Conservation (phyloP, 2,113 vertebrate genomes). For the Agelaius tricolor region DNA sequence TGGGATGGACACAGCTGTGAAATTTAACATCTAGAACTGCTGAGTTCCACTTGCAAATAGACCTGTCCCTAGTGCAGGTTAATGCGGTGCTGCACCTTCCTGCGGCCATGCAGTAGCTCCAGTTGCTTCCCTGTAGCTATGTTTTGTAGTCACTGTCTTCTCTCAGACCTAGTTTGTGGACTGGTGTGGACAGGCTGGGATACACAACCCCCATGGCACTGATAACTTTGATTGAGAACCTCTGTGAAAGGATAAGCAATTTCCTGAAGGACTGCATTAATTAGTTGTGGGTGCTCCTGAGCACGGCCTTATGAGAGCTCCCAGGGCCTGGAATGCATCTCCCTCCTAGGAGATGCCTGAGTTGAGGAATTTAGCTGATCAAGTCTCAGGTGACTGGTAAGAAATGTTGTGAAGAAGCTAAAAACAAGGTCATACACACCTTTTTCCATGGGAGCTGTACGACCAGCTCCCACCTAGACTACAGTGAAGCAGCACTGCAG, state of each 20-base stretch:
- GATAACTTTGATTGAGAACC: neutral
- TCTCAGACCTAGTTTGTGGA: neutral
- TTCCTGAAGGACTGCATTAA: neutral
- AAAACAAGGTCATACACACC: neutral
- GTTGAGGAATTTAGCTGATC: neutral
- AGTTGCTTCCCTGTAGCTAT: neutral
- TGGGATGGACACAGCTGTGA: accelerated
- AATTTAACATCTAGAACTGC: neutral
- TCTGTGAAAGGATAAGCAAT: neutral
- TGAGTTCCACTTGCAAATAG: neutral
- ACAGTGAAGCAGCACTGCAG: accelerated
- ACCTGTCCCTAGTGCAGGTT: neutral
- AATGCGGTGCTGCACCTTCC: neutral
- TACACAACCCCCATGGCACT: neutral
- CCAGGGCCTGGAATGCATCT: neutral
- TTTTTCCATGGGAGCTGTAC: accelerated
- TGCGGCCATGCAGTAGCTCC: neutral
- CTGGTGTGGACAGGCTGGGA: neutral
- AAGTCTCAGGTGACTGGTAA: neutral
- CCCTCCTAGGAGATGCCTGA: neutral
- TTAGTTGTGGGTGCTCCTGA: accelerated
- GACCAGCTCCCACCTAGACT: accelerated
- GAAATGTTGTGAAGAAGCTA: neutral
- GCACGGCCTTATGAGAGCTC: accelerated
- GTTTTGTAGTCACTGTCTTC: neutral